These are phyloP conservation scores for Pyrgilauda ruficollis DNA, from an alignment of 2,113 vertebrate species.

Conservation along the genomic window DNA sequence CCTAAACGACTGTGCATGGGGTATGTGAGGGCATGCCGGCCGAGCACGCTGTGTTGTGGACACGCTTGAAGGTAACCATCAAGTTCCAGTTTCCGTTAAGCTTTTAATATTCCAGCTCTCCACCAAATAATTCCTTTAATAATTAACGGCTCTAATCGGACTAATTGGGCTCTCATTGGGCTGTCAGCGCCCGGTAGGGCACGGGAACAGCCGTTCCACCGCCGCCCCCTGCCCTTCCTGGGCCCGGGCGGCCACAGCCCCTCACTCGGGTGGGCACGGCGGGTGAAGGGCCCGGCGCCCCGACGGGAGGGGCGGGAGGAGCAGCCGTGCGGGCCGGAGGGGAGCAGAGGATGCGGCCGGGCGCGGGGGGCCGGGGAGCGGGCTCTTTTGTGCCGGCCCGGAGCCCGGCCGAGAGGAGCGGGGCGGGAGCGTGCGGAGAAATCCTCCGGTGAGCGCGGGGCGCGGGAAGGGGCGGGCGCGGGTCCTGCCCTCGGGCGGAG, in stretches of 20 bases:
- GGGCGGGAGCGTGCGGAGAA: not conserved
- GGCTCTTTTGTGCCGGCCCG: accelerated
- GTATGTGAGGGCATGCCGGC: accelerated
- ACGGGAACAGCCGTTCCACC: not conserved
- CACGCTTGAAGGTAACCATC: not conserved
- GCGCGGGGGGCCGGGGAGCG: too few species aligned
- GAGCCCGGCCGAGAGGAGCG: too few species aligned
- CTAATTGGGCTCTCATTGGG: not conserved
- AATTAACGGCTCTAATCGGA: not conserved
- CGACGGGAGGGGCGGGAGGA: not conserved
- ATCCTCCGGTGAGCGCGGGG: not conserved
- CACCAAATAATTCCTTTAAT: not conserved
- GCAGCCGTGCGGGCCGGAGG: not conserved
- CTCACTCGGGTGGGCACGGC: not conserved
- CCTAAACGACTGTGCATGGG: accelerated
- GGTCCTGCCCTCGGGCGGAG: not conserved
- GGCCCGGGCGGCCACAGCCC: not conserved
- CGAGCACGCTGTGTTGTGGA: accelerated
- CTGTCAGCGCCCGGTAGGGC: not conserved
- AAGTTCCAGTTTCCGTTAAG: not conserved
- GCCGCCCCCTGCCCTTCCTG: not conserved
- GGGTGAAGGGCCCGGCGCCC: not conserved
- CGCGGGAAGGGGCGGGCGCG: not conserved
- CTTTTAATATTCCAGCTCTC: not conserved
- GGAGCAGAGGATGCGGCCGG: not conserved